Base-by-base conservation (phyloP, 2,888 invertebrate species). In the Melinaea menophilus region DNA sequence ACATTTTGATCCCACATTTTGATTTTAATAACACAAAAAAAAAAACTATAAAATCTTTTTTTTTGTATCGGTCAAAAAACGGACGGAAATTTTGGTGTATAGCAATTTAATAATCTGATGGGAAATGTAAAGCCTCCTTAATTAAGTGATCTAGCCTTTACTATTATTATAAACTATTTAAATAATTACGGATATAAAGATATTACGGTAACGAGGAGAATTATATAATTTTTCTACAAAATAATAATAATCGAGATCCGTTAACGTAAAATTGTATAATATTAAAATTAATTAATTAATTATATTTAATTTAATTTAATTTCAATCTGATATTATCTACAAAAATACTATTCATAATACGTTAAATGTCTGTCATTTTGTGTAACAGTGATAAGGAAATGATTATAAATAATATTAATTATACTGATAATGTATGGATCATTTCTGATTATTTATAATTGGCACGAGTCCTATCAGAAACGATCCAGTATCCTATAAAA, bases 381-480 rank as follows among this genome's bases (percentile, higher is more conserved):
- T 31, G 7, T 51, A 51, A 58, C 58, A 58, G 9, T 62, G 54
- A 35, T 11, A 62, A 37, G 55, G 33, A 62, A 62, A 62, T n/a
- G 54, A 58, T 46, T 34, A 34, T n/a, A 45, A 55, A 41, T 34
- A 13, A 31, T 4, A n/a, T 35, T 7, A 37, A 41, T 11, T 55
- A 35, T 4, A 55, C 11, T 35, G 34, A 35, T 37, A 11, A 33
- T 58, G 12, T 58, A 61, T 41, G 66, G 65, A 72, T 66, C 69
- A 59, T 69, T 63, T 68, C 66, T 63, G 58, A 85, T 78, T 81
- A 65, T 69, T 59, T 64, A 61, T 66, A 69, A 85, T 88, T 88
- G 88, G 87, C 87, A 87, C 88, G 73, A 81, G 81, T 79, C 79
- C 78, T 75, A 63, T 62, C 67, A 72, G 72, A 72, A 78, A 74